Percentiles rank a stretch among this genome's conserved stretches.
These are phyloP conservation scores for Empis livida DNA, from an alignment of 2,888 invertebrate genomes.

Conservation along the genomic window DNA sequence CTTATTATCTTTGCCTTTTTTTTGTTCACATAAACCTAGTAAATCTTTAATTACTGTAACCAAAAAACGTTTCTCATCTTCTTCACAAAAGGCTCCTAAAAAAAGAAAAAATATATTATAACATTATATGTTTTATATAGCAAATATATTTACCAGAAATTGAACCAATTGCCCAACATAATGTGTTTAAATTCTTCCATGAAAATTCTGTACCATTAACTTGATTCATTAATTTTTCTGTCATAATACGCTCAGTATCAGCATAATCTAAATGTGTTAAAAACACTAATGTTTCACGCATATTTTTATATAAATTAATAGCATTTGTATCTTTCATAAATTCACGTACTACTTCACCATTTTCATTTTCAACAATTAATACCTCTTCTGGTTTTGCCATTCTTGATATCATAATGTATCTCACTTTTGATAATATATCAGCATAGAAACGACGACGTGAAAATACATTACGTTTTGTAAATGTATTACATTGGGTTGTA, in stretches of 20 bases:
- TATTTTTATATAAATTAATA: conserved; percentile 97
- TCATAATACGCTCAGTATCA: conserved; percentile 98
- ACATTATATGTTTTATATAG: neutral
- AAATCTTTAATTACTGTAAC: conserved; percentile 98
- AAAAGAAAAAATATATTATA: conserved; percentile 1
- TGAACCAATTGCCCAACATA: conserved; percentile 99
- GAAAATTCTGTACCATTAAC: conserved; percentile 99
- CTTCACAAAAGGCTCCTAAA: conserved; percentile 82
- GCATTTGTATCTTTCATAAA: conserved; percentile 99
- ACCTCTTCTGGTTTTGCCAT: conserved; percentile 99
- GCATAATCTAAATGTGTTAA: conserved; percentile 96
- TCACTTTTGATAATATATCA: conserved; percentile 71
- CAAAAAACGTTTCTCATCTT: conserved; percentile 96
- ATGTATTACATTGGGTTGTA: conserved; percentile 22
- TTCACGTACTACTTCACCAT: conserved; percentile 97
- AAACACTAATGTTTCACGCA: conserved; percentile 96
- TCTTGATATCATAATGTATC: conserved; percentile 96
- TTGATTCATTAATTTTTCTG: conserved; percentile 94
- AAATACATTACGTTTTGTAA: conserved; percentile 26
- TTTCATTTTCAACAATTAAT: conserved; percentile 98
- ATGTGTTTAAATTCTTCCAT: conserved; percentile 98
- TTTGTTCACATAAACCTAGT: conserved; percentile 94
- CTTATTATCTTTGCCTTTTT: conserved; percentile 96
- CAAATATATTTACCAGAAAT: conserved; percentile 66
- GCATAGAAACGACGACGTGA: conserved; percentile 62